Percentiles rank a stretch among this genome's conserved stretches.
phyloP scores from a whole-genome alignment of 1,140 invertebrate species.

The Planococcus citri region DNA sequence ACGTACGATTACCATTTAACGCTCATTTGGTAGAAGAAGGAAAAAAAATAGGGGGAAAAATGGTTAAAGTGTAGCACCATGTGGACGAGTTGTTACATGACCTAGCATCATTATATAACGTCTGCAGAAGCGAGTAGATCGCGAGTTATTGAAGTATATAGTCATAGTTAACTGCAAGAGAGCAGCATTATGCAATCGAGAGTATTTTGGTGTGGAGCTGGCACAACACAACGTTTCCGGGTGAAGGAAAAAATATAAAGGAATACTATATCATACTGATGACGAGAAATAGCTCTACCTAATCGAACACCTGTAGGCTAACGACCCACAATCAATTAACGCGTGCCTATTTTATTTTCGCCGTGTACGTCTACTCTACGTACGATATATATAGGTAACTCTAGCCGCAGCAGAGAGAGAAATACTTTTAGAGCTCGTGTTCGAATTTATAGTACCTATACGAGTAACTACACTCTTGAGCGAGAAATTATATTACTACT shows the following conservation, averaged over 20 bases:
- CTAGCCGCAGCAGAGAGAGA: background rate
- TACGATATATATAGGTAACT: background rate
- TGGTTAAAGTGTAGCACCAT: background rate
- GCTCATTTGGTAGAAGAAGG: no score
- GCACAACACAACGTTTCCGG: background rate
- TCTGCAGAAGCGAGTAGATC: background rate
- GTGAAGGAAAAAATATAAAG: background rate
- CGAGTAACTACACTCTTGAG: no score
- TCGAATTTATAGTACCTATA: background rate
- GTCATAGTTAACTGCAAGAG: background rate
- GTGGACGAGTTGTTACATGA: constrained; percentile 6
- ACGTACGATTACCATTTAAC: background rate
- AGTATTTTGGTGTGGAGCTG: background rate
- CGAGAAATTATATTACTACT: no score
- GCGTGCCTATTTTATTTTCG: constrained; percentile 5
- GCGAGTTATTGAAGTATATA: constrained; percentile 7
- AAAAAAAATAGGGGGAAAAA: background rate
- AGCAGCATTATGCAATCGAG: constrained; percentile 6
- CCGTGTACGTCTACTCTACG: no score
- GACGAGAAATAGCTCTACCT: background rate
- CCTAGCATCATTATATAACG: background rate
- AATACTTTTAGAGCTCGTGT: background rate
- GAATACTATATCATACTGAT: background rate
- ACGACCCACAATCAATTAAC: constrained; percentile 2
- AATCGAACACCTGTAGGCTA: constrained; percentile 6